A percentile compares a stretch with the other conserved stretches of the same genome.
Evolutionary conservation across 2,888 invertebrate species (phyloP).

Genomic region (Acholoe squamosa): DNA sequence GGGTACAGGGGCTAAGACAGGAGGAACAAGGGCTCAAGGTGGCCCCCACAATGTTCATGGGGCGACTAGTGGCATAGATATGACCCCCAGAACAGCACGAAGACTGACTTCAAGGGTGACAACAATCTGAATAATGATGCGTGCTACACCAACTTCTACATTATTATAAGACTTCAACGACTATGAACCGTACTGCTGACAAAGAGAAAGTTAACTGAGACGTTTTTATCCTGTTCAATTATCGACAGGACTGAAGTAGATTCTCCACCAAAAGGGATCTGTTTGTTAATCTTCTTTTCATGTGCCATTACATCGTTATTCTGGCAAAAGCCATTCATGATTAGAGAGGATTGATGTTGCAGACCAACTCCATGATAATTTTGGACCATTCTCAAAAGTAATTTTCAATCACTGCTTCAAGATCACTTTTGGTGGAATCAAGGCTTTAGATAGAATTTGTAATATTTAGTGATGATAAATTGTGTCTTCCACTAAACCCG

Average conservation of each 20-base stretch:
- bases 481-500: too few relatives aligned
- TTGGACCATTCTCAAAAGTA: too few relatives aligned
- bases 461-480: too few relatives aligned
- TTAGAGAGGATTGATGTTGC: too few relatives aligned
- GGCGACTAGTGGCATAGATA: constrained; percentile 9
- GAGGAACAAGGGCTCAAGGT: neutral
- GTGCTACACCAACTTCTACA: neutral
- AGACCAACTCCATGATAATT: too few relatives aligned
- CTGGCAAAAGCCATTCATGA: too few relatives aligned
- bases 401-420: too few relatives aligned
- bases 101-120: constrained; percentile 37
- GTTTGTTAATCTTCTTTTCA: too few relatives aligned
- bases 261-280: too few relatives aligned
- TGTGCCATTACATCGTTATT: too few relatives aligned
- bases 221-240: neutral
- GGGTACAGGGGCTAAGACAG: neutral
- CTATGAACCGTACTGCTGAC: constrained; percentile 35
- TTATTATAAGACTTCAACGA: constrained; percentile 1
- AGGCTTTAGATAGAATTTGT: too few relatives aligned
- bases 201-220: neutral
- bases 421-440: too few relatives aligned
- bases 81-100: constrained; percentile 39
- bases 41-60: constrained; percentile 51
- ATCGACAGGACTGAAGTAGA: neutral
- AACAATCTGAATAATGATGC: neutral